phyloP scores from a whole-genome alignment of 1,140 invertebrate genomes.

The Sitophilus oryzae region DNA sequence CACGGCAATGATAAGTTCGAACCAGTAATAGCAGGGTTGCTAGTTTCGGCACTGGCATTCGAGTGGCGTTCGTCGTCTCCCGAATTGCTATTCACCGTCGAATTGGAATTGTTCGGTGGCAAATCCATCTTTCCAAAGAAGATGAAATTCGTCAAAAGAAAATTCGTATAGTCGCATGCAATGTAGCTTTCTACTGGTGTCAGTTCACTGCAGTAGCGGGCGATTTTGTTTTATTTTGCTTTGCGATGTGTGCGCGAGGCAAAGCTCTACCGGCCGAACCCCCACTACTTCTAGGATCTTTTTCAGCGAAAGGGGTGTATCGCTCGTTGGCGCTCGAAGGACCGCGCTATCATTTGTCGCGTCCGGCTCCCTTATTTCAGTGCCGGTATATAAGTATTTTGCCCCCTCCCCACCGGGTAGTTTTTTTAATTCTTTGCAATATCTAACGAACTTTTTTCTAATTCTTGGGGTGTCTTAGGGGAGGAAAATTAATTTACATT shows the following conservation, averaged over 20 bases:
- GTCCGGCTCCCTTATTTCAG: not conserved
- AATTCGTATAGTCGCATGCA: constrained; percentile 9
- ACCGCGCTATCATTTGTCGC: not conserved
- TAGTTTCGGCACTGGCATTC: constrained; percentile 20
- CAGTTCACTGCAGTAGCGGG: constrained; percentile 35
- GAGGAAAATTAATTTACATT: too few relatives aligned
- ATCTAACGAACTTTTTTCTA: not conserved
- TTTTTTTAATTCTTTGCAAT: not conserved
- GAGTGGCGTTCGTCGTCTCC: constrained; percentile 21
- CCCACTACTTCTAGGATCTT: constrained; percentile 22
- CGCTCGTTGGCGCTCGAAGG: not conserved
- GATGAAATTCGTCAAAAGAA: not conserved
- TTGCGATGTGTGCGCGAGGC: constrained; percentile 25
- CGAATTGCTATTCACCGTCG: constrained; percentile 16
- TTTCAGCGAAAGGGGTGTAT: constrained; percentile 20
- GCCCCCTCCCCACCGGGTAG: not conserved
- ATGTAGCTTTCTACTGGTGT: constrained; percentile 20
- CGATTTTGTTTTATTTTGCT: constrained; percentile 38
- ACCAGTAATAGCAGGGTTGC: constrained; percentile 16
- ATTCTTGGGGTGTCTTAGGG: too few relatives aligned
- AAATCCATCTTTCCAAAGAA: constrained; percentile 13
- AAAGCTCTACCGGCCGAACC: constrained; percentile 21
- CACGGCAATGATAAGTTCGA: constrained; percentile 22
- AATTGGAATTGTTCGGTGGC: constrained; percentile 13
- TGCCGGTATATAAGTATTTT: not conserved